These are phyloP conservation scores for Zeugodacus cucurbitae DNA, from an alignment of 1,140 invertebrate genomes.

Conservation along the genomic window DNA sequence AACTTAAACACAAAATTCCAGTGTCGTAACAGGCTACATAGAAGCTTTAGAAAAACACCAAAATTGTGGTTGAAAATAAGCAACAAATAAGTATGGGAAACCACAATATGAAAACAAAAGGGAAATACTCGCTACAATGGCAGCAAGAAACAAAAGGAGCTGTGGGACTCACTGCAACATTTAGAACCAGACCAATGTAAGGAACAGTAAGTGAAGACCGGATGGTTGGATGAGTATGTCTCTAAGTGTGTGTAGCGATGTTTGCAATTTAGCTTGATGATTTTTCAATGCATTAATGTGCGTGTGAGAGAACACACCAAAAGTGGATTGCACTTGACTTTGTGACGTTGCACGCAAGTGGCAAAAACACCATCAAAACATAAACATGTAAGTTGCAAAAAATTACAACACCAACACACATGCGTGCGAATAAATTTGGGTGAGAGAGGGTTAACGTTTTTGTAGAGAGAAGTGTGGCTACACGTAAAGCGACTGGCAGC, in stretches of 20 bases:
- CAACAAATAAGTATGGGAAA: background rate
- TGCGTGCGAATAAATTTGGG: background rate
- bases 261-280: background rate
- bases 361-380: background rate
- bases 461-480: background rate
- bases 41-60: background rate
- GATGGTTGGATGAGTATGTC: background rate
- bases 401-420: background rate
- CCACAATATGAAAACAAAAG: background rate
- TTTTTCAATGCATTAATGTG: background rate
- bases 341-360: background rate
- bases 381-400: background rate
- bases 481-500: background rate
- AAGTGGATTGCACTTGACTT: conserved; percentile 9
- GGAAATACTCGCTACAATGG: background rate
- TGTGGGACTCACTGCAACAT: background rate
- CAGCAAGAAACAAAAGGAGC: background rate
- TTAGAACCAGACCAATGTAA: background rate
- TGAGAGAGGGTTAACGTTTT: background rate
- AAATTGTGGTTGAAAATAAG: background rate
- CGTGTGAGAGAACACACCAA: background rate
- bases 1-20: no score
- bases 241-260: background rate
- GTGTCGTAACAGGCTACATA: background rate
- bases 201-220: background rate